These are phyloP conservation scores for Mesochorus sp. DNA, from an alignment of 2,888 invertebrate species.

Conservation along the genomic window DNA sequence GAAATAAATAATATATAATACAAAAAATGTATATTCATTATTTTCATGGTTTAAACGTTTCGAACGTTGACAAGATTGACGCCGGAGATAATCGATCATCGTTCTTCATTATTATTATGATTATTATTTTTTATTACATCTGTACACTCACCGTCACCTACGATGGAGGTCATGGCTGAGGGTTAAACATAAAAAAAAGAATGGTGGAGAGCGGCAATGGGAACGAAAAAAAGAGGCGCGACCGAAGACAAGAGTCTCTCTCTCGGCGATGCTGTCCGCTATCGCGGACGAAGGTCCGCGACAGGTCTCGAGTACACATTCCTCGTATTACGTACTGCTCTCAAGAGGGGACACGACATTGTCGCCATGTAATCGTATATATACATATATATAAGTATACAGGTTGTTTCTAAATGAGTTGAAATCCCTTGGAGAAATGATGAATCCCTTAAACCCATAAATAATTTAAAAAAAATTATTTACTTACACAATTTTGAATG, in stretches of 20 bases:
- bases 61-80: constrained; percentile 13
- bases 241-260: constrained; percentile 32
- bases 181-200: not conserved
- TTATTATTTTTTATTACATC: not conserved
- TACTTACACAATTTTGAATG: too few relatives aligned
- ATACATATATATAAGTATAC: not conserved
- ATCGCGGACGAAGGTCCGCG: constrained; percentile 49
- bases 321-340: constrained; percentile 46
- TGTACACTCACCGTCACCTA: constrained; percentile 9
- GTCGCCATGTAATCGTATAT: constrained; percentile 53
- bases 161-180: constrained; percentile 29
- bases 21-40: constrained; percentile 17
- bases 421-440: too few relatives aligned
- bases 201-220: constrained; percentile 25
- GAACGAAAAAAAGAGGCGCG: constrained; percentile 24
- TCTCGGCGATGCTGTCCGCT: constrained; percentile 48
- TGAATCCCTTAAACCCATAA: too few relatives aligned
- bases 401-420: too few relatives aligned
- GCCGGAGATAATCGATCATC: constrained; percentile 36
- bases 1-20: not conserved
- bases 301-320: constrained; percentile 45
- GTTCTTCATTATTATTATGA: too few relatives aligned
- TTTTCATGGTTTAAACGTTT: constrained; percentile 7
- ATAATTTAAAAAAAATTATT: too few relatives aligned
- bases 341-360: constrained; percentile 56